A percentile compares a stretch with the other conserved stretches of the same genome.
These are phyloP conservation scores for Paratilapia polleni DNA, from an alignment of 2,113 vertebrate species.

Conservation along the genomic window DNA sequence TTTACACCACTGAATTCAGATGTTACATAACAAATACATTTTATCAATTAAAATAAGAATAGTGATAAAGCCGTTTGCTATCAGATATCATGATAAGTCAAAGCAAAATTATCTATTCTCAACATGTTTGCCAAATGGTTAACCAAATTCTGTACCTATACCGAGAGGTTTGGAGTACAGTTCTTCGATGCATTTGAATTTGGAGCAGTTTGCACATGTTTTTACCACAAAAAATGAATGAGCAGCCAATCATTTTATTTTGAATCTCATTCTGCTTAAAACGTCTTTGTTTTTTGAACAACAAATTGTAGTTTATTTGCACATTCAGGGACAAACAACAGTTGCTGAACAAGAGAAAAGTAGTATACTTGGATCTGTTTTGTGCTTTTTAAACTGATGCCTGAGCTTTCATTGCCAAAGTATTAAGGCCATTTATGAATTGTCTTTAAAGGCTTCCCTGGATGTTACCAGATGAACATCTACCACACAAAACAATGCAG, in stretches of 20 bases:
- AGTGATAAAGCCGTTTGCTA: background rate
- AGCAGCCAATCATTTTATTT: background rate
- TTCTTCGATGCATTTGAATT: background rate
- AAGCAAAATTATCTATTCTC: too few relatives aligned
- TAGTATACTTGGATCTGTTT: background rate
- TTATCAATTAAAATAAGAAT: background rate
- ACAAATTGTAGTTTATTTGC: background rate
- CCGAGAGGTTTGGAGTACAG: background rate
- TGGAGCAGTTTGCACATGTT: background rate
- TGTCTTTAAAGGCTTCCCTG: background rate
- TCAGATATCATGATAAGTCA: background rate
- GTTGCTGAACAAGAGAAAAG: too few relatives aligned
- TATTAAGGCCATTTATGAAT: background rate
- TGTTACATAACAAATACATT: background rate
- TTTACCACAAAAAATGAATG: background rate
- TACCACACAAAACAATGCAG: too few relatives aligned
- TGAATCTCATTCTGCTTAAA: background rate
- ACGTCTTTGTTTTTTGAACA: background rate
- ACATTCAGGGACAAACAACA: too few relatives aligned
- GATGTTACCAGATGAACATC: too few relatives aligned
- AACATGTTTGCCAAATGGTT: background rate
- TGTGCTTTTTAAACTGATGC: background rate
- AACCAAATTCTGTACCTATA: background rate
- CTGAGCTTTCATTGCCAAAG: fast-evolving
- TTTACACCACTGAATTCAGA: background rate